Conservation (phyloP, 2,113 vertebrate genomes). For the Salminus brasiliensis region DNA sequence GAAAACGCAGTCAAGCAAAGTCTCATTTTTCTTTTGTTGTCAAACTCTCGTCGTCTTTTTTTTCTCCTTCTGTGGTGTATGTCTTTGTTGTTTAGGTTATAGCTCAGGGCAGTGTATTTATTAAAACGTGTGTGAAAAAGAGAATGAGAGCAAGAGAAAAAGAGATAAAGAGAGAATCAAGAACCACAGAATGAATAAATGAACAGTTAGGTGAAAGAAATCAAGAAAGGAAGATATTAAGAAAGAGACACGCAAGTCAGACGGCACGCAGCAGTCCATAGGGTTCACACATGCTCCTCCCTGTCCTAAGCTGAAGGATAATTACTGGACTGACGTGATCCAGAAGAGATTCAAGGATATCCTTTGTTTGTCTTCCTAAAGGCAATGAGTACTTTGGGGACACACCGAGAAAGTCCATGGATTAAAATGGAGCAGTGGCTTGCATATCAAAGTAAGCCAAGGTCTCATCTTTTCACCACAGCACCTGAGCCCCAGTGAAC, state of each 20-base stretch:
- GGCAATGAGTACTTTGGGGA: conserved; percentile 53
- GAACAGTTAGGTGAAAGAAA: neutral
- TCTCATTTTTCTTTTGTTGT: conserved; percentile 18
- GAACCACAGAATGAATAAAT: neutral
- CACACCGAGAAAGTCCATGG: conserved; percentile 40
- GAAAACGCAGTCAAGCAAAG: neutral
- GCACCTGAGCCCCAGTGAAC: neutral
- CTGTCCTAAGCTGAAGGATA: conserved; percentile 43
- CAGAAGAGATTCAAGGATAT: conserved; percentile 51
- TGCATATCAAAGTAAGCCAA: conserved; percentile 47
- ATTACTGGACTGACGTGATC: conserved; percentile 48
- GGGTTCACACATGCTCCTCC: conserved; percentile 14
- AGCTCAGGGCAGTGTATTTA: neutral
- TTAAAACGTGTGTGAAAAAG: too few relatives aligned
- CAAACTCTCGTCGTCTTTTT: neutral
- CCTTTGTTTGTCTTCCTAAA: conserved; percentile 58
- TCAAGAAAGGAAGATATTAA: neutral
- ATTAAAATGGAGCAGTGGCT: conserved; percentile 35
- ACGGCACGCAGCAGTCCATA: conserved; percentile 11
- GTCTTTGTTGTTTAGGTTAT: neutral
- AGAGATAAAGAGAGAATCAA: neutral
- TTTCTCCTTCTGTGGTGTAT: neutral
- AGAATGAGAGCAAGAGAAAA: neutral
- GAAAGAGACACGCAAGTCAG: neutral
- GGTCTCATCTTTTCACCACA: conserved; percentile 24